Base-by-base conservation (phyloP, 2,797 vertebrate species). In the Lagocephalus sceleratus region DNA sequence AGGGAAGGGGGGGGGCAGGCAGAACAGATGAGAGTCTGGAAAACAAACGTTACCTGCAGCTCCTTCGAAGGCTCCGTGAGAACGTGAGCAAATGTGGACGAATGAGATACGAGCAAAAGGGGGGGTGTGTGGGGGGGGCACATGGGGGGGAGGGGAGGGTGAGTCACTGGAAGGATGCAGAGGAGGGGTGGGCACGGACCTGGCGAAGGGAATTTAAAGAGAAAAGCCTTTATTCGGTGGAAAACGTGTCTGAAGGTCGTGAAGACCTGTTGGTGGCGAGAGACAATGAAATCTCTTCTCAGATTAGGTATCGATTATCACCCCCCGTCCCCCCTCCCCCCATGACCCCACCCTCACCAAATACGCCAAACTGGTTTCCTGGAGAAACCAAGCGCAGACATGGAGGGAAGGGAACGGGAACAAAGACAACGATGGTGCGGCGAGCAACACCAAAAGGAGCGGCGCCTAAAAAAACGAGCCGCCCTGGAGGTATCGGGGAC, bases 111-210 rank as follows among this genome's bases (percentile, higher is more conserved):
- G 10, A 55, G 64, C 67, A 46, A 43, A 52, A 62, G 7, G 49
- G 54, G 29, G 62, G 72, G 72, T 52, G 41, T 66, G 74, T 68
- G 68, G 68, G 78, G 81, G 81, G 73, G 81, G 77, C 83, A 84
- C 78, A 68, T 46, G 58, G 79, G 66, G 78, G 85, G 87, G 59
- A 70, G 88, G 77, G 71, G 75, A 49, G 75, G 23, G 77, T 89
- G 87, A 90, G 87, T 92, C 92, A 94, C 90, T 82, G 66, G 73
- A 84, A n/a, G 80, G 75, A 87, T 73, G 78, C 64, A 70, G 70
- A 73, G 82, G 82, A 46, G 55, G 78, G 80, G 84, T 72, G 70
- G 85, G 59, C 66, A 66, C 49, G n/a, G 73, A 57, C 58, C 43
- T 47, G 56, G 69, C 4, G 66, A 78, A 54, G 43, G 51, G 42